phyloP scores from a whole-genome alignment of 2,888 invertebrate genomes.

The Listrodromus nycthemerus region DNA sequence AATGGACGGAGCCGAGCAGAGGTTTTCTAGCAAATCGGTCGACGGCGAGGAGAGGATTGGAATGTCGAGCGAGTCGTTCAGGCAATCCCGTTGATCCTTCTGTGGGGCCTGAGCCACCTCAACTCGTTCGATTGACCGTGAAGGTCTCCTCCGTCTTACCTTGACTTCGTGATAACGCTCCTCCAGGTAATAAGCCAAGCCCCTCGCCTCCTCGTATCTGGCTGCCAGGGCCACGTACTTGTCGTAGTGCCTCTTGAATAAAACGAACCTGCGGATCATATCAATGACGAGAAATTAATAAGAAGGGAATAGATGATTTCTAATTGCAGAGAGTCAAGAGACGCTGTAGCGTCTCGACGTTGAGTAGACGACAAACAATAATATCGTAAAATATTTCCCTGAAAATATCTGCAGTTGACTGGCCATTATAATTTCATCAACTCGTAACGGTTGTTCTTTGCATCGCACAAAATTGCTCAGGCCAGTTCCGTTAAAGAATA shows the following conservation, averaged over 20 bases:
- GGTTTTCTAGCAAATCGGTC: conserved; percentile 16
- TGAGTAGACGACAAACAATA: too few relatives aligned
- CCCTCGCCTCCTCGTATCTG: conserved; percentile 87
- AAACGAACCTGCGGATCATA: conserved; percentile 85
- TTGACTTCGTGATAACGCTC: conserved; percentile 89
- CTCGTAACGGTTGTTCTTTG: too few relatives aligned
- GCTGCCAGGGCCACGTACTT: conserved; percentile 87
- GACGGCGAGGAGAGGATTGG: conserved; percentile 2
- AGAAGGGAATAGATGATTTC: not conserved
- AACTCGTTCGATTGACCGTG: conserved; percentile 36
- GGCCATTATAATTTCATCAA: too few relatives aligned
- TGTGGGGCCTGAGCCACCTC: conserved; percentile 6
- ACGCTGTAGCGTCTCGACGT: too few relatives aligned
- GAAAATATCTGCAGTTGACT: too few relatives aligned
- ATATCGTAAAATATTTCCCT: too few relatives aligned
- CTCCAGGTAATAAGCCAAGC: conserved; percentile 87
- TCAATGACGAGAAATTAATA: conserved; percentile 43
- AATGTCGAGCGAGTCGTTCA: conserved; percentile 7
- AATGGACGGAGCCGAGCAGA: not conserved
- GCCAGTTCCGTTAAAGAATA: too few relatives aligned
- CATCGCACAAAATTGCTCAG: too few relatives aligned
- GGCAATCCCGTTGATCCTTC: conserved; percentile 2
- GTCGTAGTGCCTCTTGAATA: conserved; percentile 88
- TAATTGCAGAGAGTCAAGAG: not conserved
- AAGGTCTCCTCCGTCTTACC: conserved; percentile 81